Evolutionary conservation across 92 coral and sea anemone species (phyloP), one percentile per base, ranked within the genome.

Genomic region (Porites divaricata): DNA sequence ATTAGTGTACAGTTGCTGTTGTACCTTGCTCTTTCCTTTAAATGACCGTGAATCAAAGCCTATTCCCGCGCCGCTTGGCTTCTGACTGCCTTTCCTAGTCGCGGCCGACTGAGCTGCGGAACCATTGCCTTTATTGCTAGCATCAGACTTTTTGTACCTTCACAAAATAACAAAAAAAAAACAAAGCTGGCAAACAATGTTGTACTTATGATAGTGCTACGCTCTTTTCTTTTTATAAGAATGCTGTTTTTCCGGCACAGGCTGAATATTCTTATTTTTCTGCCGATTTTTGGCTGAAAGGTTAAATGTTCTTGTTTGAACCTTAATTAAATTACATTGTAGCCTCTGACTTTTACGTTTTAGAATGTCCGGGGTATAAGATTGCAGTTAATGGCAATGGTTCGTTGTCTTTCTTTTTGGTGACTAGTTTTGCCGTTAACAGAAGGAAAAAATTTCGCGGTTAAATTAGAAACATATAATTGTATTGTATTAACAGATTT

Each of bases 1-100:
- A 0, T 35, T 4, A 35, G 45, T 35, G 17, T 12, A 12, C 17
- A 54, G 16, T 15, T 54, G 59, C 4, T 54, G n/a, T 41, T n/a
- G 53, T 25, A 93, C 98, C 98, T 93, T 93, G 93, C 98, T 93
- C 65, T 89, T 87, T 56, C 85, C 95, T 75, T 83, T 89, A 53
- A 91, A 89, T 12, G 89, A 70, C 67, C 87, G 78, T 26, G 95
- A 81, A 45, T 91, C 98, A 53, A 91, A 93, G 21, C 95, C 95
- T 68, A 93, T 93, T 54, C 98, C 98, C 63, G 91, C 79, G 8
- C 63, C 63, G 66, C 49, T 53, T 41, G n/a, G n/a, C n/a, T 86
- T 87, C 49, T 87, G 85, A n/a, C 85, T 84, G 45, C 88, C 17
- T 74, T 86, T 66, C 24, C 81, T 57, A 41, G 79, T 52, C 45